Evolutionary conservation across 1,140 invertebrate genomes (phyloP).

Genomic region (Anagrus nilaparvatae): DNA sequence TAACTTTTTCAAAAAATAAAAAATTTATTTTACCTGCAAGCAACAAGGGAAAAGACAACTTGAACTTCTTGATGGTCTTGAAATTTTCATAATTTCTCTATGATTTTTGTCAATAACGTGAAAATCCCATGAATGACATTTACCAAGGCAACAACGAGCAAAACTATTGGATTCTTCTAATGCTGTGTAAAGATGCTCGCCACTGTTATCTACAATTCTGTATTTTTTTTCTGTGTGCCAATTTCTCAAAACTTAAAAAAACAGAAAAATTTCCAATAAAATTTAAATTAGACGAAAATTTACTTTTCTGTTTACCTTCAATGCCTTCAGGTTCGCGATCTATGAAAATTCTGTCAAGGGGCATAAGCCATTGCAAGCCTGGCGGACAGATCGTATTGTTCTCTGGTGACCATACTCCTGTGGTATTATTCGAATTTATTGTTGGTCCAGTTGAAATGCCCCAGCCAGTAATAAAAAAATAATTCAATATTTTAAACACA

Average conservation of each 20-base stretch:
- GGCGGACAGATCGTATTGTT: slow-evolving; percentile 70
- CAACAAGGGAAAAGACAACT: slow-evolving; percentile 52
- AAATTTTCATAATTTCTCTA: slow-evolving; percentile 59
- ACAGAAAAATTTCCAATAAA: too few species aligned
- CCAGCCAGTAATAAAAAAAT: too few species aligned
- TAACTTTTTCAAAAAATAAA: too few species aligned
- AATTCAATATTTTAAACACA: neutral
- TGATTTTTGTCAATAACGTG: slow-evolving; percentile 63
- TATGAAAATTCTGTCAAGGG: slow-evolving; percentile 78
- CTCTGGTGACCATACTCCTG: slow-evolving; percentile 66
- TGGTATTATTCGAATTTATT: slow-evolving; percentile 1
- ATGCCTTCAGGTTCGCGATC: slow-evolving; percentile 80
- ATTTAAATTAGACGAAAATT: too few species aligned
- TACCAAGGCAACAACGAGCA: slow-evolving; percentile 67
- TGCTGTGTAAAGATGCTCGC: slow-evolving; percentile 62
- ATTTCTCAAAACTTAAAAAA: slow-evolving; percentile 20
- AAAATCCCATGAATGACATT: slow-evolving; percentile 73
- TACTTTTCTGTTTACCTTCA: slow-evolving; percentile 58
- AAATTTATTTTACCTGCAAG: slow-evolving; percentile 54
- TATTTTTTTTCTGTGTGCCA: slow-evolving; percentile 31
- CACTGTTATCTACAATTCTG: slow-evolving; percentile 13
- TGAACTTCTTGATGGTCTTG: slow-evolving; percentile 38
- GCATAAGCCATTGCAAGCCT: slow-evolving; percentile 87
- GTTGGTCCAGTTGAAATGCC: neutral
- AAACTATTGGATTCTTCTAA: slow-evolving; percentile 75